phyloP scores from a whole-genome alignment of 1,140 invertebrate genomes.

The Bombus waltoni region DNA sequence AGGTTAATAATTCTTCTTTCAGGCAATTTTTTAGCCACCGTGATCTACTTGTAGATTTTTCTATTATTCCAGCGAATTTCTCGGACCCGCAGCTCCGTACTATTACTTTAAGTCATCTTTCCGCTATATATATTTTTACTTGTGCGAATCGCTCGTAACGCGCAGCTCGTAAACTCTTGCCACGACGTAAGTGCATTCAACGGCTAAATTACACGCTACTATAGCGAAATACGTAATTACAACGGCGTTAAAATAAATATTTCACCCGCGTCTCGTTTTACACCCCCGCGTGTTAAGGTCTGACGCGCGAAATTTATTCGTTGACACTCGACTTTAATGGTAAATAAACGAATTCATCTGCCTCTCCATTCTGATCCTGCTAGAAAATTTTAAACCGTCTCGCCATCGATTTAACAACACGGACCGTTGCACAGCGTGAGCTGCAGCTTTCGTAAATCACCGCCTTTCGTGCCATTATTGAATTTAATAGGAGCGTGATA shows the following conservation, averaged over 20 bases:
- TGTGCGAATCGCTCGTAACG: background rate
- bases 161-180: slow-evolving; percentile 4
- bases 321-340: background rate
- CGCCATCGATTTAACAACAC: background rate
- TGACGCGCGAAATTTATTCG: background rate
- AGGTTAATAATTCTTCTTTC: background rate
- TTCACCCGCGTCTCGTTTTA: slow-evolving; percentile 13
- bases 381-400: background rate
- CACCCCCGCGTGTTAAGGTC: background rate
- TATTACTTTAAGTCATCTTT: slow-evolving; percentile 3
- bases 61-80: background rate
- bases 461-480: background rate
- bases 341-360: background rate
- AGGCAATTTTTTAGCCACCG: no score
- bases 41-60: background rate
- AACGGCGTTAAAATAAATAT: slow-evolving; percentile 50
- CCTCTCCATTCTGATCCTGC: no score
- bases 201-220: slow-evolving; percentile 38
- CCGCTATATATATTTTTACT: background rate
- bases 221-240: slow-evolving; percentile 46
- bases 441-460: slow-evolving; percentile 27
- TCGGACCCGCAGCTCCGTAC: background rate
- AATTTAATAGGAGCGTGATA: slow-evolving; percentile 13
- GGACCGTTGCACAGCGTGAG: background rate
- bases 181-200: slow-evolving; percentile 16